phyloP scores from a whole-genome alignment of 1,140 invertebrate genomes.

The Papilio machaon region DNA sequence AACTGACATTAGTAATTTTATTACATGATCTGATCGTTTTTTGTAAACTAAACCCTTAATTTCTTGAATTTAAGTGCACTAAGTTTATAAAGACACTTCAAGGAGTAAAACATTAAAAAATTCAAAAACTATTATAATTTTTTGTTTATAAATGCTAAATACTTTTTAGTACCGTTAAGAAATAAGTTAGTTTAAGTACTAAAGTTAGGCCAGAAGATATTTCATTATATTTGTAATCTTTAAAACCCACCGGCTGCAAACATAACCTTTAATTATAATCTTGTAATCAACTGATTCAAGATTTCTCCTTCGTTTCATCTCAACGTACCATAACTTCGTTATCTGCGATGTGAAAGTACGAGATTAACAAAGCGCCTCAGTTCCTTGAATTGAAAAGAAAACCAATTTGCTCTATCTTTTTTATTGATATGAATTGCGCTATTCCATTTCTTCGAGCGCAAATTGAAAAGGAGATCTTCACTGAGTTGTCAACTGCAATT shows the following conservation, averaged over 20 bases:
- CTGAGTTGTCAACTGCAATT: slow-evolving; percentile 30
- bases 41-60: neutral
- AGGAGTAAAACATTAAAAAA: too few species aligned
- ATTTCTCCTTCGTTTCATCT: slow-evolving; percentile 12
- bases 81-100: too few species aligned
- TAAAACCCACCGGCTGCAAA: neutral
- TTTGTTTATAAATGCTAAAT: too few species aligned
- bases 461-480: slow-evolving; percentile 33
- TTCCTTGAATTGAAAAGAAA: slow-evolving; percentile 34
- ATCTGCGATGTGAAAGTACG: slow-evolving; percentile 23
- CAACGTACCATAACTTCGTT: slow-evolving; percentile 4
- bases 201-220: too few species aligned
- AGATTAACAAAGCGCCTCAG: slow-evolving; percentile 30
- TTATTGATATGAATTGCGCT: slow-evolving; percentile 37
- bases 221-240: too few species aligned
- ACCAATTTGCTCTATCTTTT: slow-evolving; percentile 36
- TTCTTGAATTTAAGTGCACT: neutral
- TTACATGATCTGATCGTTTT: neutral
- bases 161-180: too few species aligned
- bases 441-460: slow-evolving; percentile 34
- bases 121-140: too few species aligned
- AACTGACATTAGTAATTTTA: neutral
- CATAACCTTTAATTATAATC: neutral
- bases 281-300: slow-evolving; percentile 5
- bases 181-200: too few species aligned